Conservation (phyloP, 1,140 invertebrate genomes). For the Ips typographus region DNA sequence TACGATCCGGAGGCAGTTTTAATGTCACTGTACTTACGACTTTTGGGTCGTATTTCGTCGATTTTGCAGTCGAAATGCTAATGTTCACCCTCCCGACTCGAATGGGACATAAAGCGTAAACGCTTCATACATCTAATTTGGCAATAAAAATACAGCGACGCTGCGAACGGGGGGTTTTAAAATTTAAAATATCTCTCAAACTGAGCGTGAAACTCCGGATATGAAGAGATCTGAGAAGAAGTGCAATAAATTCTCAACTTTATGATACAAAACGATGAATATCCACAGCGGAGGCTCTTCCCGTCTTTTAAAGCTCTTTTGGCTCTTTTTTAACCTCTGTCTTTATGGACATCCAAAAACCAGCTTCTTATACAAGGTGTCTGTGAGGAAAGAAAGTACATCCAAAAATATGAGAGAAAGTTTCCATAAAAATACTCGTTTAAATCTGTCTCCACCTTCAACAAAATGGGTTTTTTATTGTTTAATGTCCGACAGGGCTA, state of each 20-base stretch:
- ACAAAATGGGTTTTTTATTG: no score
- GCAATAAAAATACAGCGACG: constrained; percentile 30
- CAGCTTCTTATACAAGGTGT: no score
- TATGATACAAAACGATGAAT: constrained; percentile 28
- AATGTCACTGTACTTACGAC: no score
- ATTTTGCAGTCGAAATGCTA: constrained; percentile 16
- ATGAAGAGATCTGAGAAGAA: constrained; percentile 31
- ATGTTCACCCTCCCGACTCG: constrained; percentile 10
- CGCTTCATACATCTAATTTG: constrained; percentile 31
- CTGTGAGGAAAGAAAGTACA: no score
- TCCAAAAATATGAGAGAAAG: no score
- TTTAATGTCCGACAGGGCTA: no score
- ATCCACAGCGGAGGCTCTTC: constrained; percentile 7
- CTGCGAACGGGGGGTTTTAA: constrained; percentile 20
- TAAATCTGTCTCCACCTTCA: no score
- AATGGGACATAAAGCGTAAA: constrained; percentile 11
- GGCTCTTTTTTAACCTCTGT: not conserved
- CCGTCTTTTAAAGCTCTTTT: constrained; percentile 17
- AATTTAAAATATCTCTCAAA: constrained; percentile 32
- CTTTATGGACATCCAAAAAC: no score
- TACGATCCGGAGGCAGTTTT: no score
- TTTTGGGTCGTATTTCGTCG: constrained; percentile 9
- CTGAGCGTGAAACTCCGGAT: constrained; percentile 31
- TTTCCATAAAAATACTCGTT: no score
- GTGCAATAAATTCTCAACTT: constrained; percentile 27